Percentiles rank a stretch among this genome's conserved stretches.
Evolutionary conservation across 2,113 vertebrate genomes (phyloP).

Genomic region (Cyanistes caeruleus): DNA sequence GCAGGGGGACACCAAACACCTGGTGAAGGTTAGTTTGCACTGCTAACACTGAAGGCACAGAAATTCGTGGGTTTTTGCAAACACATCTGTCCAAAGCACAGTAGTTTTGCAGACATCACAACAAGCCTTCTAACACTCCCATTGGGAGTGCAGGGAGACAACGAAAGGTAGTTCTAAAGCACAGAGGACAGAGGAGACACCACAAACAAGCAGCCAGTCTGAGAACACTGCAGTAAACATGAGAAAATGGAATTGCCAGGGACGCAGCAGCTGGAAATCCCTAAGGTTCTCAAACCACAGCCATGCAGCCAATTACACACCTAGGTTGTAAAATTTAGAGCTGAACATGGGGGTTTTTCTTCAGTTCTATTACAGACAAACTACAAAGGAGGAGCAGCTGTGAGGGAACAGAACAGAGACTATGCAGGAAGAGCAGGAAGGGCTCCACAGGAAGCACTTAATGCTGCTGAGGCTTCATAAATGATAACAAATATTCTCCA

Average conservation of each 20-base stretch:
- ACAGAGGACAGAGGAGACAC: not conserved
- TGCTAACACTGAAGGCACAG: not conserved
- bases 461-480: conserved; percentile 9
- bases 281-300: not conserved
- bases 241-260: not conserved
- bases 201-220: not conserved
- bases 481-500: not conserved
- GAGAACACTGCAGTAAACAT: not conserved
- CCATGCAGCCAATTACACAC: not conserved
- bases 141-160: rapidly evolving
- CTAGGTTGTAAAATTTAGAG: not conserved
- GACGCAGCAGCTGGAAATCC: not conserved
- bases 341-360: not conserved
- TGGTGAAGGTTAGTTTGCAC: not conserved
- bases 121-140: not conserved
- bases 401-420: not conserved
- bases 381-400: not conserved
- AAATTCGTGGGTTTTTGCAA: not conserved
- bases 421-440: not conserved
- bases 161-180: not conserved
- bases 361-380: not conserved
- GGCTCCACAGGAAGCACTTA: conserved; percentile 29
- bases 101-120: not conserved
- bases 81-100: not conserved
- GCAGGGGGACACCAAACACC: not conserved